A percentile compares a stretch with the other conserved stretches of the same genome.
Conservation (phyloP, 2,888 invertebrate genomes). For the Elysia crispata region DNA sequence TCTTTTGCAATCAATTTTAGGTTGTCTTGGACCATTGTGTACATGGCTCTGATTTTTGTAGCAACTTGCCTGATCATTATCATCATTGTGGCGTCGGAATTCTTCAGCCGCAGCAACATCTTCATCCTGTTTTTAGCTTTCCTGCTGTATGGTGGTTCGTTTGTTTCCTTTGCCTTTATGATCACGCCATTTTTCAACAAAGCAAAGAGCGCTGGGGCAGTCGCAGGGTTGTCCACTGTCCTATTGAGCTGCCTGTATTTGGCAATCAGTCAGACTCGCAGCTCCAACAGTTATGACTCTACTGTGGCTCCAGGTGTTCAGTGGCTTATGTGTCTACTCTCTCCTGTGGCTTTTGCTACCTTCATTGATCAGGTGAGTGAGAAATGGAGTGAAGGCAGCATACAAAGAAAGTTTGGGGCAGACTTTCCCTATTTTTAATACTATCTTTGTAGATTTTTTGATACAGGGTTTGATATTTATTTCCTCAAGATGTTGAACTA, state of each 20-base stretch:
- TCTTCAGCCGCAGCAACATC: constrained; percentile 88
- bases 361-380: constrained; percentile 88
- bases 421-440: too few species aligned
- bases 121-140: constrained; percentile 88
- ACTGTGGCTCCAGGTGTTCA: constrained; percentile 82
- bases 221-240: constrained; percentile 88
- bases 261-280: constrained; percentile 83
- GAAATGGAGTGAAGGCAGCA: too few species aligned
- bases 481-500: too few species aligned
- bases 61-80: constrained; percentile 81
- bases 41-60: constrained; percentile 85
- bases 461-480: too few species aligned
- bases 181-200: constrained; percentile 91
- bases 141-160: constrained; percentile 87
- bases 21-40: constrained; percentile 90
- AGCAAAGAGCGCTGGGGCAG: constrained; percentile 81
- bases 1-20: constrained; percentile 77
- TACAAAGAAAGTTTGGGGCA: too few species aligned
- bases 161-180: constrained; percentile 90
- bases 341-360: constrained; percentile 89
- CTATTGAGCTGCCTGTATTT: constrained; percentile 89
- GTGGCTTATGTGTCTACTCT: constrained; percentile 88
- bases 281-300: constrained; percentile 60
- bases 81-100: constrained; percentile 81
- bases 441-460: too few species aligned